Evolutionary conservation across 2,888 invertebrate species (phyloP), one percentile per base, ranked within the genome.

Genomic region (Melanostoma mellinum): DNA sequence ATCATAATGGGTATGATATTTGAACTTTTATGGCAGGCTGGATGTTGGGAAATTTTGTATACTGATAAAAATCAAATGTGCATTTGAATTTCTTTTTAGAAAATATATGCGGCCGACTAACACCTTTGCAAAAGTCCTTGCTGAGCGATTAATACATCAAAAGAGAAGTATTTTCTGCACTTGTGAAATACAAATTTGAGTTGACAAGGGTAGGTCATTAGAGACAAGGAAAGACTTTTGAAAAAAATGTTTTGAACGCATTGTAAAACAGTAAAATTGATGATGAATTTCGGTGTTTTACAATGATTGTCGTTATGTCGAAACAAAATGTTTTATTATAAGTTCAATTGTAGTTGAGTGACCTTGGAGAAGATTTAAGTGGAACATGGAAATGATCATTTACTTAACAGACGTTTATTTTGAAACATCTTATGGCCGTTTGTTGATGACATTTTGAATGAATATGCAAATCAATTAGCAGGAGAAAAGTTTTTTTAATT

Each of bases 221-320:
- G 30, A 35, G 35, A 58, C 30, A 20, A 0, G 20, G 1, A 20
- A 1, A 20, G 20, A 20, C 20, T 20, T 20, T 20, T 20, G 1
- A 44, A 44, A 33, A 56, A 55, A 30, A 20, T 20, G n/a, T 6
- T 36, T 4, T 20, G 35, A 52, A 30, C 42, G 50, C 40, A 52
- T 20, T n/a, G 20, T 60, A 52, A 46, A 72, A 72, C n/a, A 72
- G 8, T 72, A 53, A 63, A 63, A 56, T 63, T 76, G 42, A 50
- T 56, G 30, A 71, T 71, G 50, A 35, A 56, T 56, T 8, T 56
- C 56, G 48, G 10, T 2, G 6, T 71, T 71, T 71, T 71, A 77
- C 63, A 77, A 77, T 77, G 32, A 3, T 36, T 4, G 36, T 50
- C 56, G 32, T 71, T 71, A 71, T 55, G 76, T 32, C 69, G 69